phyloP scores from a whole-genome alignment of 2,888 invertebrate species.

The Cecidostiba fungosa region DNA sequence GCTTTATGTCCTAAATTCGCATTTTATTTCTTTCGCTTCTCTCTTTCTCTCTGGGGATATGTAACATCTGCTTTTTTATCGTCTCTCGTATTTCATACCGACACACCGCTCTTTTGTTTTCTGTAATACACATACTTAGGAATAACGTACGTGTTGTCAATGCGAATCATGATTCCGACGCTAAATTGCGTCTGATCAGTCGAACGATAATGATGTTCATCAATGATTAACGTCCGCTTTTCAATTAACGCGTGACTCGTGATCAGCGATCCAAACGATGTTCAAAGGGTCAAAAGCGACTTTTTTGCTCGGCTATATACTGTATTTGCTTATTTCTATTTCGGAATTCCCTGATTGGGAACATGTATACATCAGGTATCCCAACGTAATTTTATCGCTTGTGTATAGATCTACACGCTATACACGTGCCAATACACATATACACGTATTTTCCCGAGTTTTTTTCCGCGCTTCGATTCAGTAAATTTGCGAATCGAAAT shows the following conservation, averaged over 20 bases:
- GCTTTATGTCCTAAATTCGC: constrained; percentile 10
- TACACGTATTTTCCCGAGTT: not conserved
- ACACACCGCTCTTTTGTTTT: not conserved
- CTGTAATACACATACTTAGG: not conserved
- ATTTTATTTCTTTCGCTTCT: not conserved
- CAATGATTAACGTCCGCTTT: not conserved
- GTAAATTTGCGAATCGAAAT: not conserved
- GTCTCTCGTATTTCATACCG: not conserved
- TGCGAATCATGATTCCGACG: not conserved
- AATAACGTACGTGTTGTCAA: not conserved
- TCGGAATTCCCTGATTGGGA: not conserved
- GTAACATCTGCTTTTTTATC: constrained; percentile 17
- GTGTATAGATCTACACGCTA: not conserved
- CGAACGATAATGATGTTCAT: not conserved
- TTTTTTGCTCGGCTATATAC: not conserved
- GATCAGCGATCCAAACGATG: not conserved
- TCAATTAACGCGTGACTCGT: not conserved
- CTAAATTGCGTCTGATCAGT: not conserved
- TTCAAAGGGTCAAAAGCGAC: not conserved
- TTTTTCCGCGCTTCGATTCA: constrained; percentile 1
- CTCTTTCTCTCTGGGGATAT: not conserved
- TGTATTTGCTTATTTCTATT: not conserved
- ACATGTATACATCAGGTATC: not conserved
- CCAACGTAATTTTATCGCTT: not conserved
- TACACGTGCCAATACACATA: too few relatives aligned